phyloP scores from a whole-genome alignment of 2,113 vertebrate genomes.

The Cyanoramphus novaezelandiae region DNA sequence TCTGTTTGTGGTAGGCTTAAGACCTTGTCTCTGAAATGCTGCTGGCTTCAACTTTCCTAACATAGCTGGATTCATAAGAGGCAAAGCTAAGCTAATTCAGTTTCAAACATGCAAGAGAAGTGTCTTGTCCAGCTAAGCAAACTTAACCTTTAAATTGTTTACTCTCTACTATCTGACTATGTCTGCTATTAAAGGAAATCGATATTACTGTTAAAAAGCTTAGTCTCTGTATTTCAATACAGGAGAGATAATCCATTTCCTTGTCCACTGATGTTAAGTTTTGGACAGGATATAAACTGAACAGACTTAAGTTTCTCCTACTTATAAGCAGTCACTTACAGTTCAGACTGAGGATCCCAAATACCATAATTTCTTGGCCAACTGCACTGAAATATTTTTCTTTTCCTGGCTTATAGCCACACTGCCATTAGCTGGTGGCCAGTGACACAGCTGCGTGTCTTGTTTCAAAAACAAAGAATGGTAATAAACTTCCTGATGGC shows the following conservation, averaged over 20 bases:
- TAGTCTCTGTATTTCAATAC: not conserved
- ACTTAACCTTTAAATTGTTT: conserved; percentile 15
- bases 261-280: not conserved
- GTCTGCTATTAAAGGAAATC: conserved; percentile 9
- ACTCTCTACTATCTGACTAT: not conserved
- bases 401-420: not conserved
- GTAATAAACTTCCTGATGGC: not conserved
- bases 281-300: not conserved
- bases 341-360: not conserved
- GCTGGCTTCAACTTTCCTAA: not conserved
- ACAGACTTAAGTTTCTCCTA: not conserved
- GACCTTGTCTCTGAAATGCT: not conserved
- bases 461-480: not conserved
- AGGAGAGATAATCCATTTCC: not conserved
- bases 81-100: not conserved
- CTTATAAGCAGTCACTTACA: not conserved
- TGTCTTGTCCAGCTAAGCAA: not conserved
- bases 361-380: not conserved
- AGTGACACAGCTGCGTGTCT: fast-evolving
- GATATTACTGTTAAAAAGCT: not conserved
- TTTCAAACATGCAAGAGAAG: not conserved
- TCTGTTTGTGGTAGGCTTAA: not conserved
- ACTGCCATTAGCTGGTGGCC: not conserved
- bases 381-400: not conserved
- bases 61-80: not conserved